Percentiles rank a stretch among this genome's conserved stretches.
phyloP scores from a whole-genome alignment of 2,888 invertebrate species.

The Drosophila merina region DNA sequence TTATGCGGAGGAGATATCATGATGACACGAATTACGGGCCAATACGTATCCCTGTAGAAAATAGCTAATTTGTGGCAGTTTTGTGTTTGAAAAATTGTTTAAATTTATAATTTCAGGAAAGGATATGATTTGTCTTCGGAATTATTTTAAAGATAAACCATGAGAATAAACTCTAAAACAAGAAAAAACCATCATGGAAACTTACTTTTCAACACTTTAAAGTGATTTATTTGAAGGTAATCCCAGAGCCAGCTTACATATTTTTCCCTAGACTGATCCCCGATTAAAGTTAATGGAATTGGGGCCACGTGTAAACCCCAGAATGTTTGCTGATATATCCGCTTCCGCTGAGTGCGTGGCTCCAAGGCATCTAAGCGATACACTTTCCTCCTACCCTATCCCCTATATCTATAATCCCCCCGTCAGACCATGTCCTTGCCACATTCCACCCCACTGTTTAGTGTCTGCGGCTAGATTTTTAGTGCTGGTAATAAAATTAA shows the following conservation, averaged over 20 bases:
- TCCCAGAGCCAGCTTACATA: neutral
- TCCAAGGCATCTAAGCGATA: constrained; percentile 56
- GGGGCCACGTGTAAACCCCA: constrained; percentile 30
- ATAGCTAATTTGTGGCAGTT: neutral
- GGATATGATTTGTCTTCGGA: too few relatives aligned
- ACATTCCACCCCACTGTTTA: constrained; percentile 30
- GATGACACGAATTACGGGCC: constrained; percentile 3
- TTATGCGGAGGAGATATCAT: constrained; percentile 21
- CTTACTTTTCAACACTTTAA: neutral
- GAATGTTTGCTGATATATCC: constrained; percentile 8
- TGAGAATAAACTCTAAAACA: too few relatives aligned
- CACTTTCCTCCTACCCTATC: constrained; percentile 40
- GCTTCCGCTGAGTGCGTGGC: constrained; percentile 9
- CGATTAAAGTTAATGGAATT: constrained; percentile 28
- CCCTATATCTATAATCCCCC: neutral
- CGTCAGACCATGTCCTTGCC: neutral
- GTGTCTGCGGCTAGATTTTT: constrained; percentile 76
- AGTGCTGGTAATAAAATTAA: constrained; percentile 77
- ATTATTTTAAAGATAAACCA: neutral
- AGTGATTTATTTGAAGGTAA: neutral
- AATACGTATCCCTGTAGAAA: constrained; percentile 5
- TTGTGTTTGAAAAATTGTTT: neutral
- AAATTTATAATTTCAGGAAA: neutral
- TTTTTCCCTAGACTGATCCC: constrained; percentile 5
- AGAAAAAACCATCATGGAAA: too few relatives aligned